Evolutionary conservation across 2,797 vertebrate genomes (phyloP).

Genomic region (Sebastes alutus): DNA sequence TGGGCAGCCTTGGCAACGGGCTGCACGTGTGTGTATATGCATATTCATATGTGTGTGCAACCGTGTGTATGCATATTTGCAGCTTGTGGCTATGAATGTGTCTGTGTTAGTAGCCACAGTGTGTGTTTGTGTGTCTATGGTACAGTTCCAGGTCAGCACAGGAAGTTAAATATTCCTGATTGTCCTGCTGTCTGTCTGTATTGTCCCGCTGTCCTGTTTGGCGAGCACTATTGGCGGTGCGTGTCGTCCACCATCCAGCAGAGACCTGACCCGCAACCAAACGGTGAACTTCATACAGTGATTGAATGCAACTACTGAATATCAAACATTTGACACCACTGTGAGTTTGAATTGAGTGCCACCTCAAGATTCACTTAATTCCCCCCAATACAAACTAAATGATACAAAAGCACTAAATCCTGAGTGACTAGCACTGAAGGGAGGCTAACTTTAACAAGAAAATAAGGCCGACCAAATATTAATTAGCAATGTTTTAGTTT

Average conservation of each 20-base stretch:
- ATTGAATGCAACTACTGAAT: neutral
- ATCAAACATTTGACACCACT: neutral
- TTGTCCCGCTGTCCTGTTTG: constrained; percentile 24
- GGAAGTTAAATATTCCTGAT: constrained; percentile 62
- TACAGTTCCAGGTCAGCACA: constrained; percentile 41
- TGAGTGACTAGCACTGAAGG: neutral
- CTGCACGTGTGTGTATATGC: constrained; percentile 10
- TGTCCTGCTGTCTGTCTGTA: constrained; percentile 34
- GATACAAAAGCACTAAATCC: neutral
- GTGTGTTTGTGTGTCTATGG: constrained; percentile 5
- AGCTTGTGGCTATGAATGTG: neutral
- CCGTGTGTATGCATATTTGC: neutral
- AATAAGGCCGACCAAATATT: neutral
- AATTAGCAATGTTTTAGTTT: no score
- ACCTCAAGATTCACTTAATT: neutral
- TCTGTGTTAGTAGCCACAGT: neutral
- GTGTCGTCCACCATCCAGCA: neutral
- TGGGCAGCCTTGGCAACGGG: constrained; percentile 29
- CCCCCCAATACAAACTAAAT: neutral
- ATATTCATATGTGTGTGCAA: constrained; percentile 1
- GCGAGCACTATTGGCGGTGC: neutral
- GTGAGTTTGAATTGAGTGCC: neutral
- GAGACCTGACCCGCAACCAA: neutral
- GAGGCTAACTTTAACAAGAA: neutral
- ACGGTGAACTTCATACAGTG: neutral